Evolutionary conservation across 2,888 invertebrate species (phyloP), one percentile per base, ranked within the genome.

Genomic region (Coleophora flavipennella): DNA sequence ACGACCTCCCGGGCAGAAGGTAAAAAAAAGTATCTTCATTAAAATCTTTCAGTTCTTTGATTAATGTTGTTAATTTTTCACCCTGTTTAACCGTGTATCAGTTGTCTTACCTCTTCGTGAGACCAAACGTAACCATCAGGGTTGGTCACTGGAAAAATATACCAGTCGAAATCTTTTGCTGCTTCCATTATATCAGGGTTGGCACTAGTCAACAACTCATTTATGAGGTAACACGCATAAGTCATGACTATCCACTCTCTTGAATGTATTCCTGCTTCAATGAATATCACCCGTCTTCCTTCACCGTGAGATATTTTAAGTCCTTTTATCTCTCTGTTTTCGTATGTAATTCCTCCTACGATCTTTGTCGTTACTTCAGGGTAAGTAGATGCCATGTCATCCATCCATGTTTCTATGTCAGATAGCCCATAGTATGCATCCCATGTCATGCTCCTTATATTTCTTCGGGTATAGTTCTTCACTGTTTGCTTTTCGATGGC

Each of bases 41-140:
- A n/a, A n/a, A n/a, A n/a, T n/a, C n/a, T n/a, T n/a, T n/a, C n/a
- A n/a, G n/a, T n/a, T n/a, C n/a, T n/a, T n/a, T n/a, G n/a, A n/a
- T n/a, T n/a, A n/a, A n/a, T n/a, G n/a, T n/a, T n/a, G n/a, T n/a
- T n/a, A n/a, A n/a, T n/a, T n/a, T n/a, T n/a, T n/a, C n/a, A n/a
- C n/a, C n/a, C n/a, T n/a, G n/a, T n/a, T n/a, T n/a, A n/a, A n/a
- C n/a, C n/a, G 6, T 20, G 20, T 6, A 20, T 6, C 20, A 4
- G 12, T n/a, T 7, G 33, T 32, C 56, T 62, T 64, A 86, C 89
- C 12, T 62, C 67, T 9, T 81, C 84, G 61, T 91, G 90, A 1
- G 90, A 89, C 75, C 89, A 91, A 33, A 87, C 87, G 57, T 89
- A 94, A 1, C 93, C 93, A 69, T 94, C 93, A 20, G 93, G 93